phyloP scores from a whole-genome alignment of 2,888 invertebrate genomes.

The Augiades crinisus region DNA sequence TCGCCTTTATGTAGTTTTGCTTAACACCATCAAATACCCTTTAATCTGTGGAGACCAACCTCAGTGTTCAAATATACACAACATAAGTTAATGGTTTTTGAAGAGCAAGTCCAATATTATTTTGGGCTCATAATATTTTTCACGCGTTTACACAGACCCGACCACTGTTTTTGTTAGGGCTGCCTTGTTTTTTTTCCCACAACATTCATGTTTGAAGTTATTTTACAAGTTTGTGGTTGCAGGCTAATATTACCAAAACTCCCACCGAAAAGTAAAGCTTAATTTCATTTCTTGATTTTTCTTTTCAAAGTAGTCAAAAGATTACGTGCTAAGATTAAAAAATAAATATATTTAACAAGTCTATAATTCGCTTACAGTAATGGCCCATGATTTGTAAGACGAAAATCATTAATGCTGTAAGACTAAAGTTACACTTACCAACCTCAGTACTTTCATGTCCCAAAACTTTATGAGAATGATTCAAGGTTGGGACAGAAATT shows the following conservation, averaged over 20 bases:
- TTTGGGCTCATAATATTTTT: slow-evolving; percentile 72
- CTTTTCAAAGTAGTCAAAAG: no score
- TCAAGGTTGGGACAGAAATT: slow-evolving; percentile 31
- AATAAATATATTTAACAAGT: no score
- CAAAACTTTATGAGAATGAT: slow-evolving; percentile 32
- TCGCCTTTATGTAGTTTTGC: no score
- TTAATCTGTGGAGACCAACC: slow-evolving; percentile 38
- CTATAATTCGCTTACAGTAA: no score
- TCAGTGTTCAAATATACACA: slow-evolving; percentile 57
- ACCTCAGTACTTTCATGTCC: slow-evolving; percentile 31
- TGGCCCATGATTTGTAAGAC: no score
- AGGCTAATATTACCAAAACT: slow-evolving; percentile 2
- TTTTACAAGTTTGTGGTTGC: slow-evolving; percentile 2
- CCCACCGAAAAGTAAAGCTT: background rate
- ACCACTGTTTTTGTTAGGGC: slow-evolving; percentile 62
- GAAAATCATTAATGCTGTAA: background rate
- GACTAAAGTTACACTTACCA: slow-evolving; percentile 9
- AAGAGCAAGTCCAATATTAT: slow-evolving; percentile 74
- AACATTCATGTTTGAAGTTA: slow-evolving; percentile 42
- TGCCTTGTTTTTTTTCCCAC: slow-evolving; percentile 55
- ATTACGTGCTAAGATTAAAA: no score
- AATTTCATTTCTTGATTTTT: background rate
- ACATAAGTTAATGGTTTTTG: slow-evolving; percentile 73
- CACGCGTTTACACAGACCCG: slow-evolving; percentile 62
- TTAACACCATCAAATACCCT: slow-evolving; percentile 33